Conservation (phyloP, 2,797 vertebrate species). For the Channallabes apus region DNA sequence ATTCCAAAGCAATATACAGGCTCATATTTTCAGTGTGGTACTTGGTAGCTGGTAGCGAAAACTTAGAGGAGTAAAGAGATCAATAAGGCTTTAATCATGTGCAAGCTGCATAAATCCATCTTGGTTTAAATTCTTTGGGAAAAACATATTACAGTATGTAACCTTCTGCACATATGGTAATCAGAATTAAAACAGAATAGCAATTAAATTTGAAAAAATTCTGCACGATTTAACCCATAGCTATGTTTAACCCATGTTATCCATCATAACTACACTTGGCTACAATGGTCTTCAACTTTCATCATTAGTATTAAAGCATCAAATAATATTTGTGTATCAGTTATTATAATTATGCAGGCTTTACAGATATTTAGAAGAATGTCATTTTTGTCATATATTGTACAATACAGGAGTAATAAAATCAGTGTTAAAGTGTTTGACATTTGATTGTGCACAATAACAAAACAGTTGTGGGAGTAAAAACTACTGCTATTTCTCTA, state of each 20-base stretch:
- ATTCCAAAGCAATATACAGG: neutral
- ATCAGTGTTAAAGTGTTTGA: too few species aligned
- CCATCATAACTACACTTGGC: neutral
- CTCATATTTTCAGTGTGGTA: neutral
- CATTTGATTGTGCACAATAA: too few species aligned
- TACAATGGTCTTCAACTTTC: neutral
- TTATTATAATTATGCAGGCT: neutral
- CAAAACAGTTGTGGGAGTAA: too few species aligned
- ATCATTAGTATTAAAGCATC: neutral
- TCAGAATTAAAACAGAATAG: slow-evolving; percentile 25
- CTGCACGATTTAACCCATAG: neutral
- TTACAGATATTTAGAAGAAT: neutral
- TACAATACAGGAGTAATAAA: neutral
- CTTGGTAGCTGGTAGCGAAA: neutral
- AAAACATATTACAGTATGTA: too few species aligned
- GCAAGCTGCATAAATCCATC: too few species aligned
- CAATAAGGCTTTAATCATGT: too few species aligned
- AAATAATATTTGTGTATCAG: neutral
- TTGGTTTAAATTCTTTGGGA: too few species aligned
- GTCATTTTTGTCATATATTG: neutral
- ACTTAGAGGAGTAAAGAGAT: neutral
- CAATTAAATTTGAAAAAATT: slow-evolving; percentile 15
- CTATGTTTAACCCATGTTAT: neutral
- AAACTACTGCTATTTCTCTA: too few species aligned
- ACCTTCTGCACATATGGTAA: neutral